phyloP scores from a whole-genome alignment of 23 tunicate genomes.

The Oikopleura vanhoeffeni region DNA sequence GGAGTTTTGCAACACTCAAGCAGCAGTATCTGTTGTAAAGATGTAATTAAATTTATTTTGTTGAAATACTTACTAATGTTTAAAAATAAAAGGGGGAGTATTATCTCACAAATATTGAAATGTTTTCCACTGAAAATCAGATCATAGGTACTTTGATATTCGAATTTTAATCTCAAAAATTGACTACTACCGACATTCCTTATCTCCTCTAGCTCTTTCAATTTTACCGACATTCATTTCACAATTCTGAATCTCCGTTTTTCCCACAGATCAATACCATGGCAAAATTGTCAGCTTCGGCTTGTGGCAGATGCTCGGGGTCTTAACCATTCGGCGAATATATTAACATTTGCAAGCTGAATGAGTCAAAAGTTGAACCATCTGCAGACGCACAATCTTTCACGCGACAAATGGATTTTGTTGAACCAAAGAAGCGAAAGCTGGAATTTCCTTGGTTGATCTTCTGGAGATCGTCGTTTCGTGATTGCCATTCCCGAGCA shows the following conservation, averaged over 20 bases:
- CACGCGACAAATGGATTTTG: not conserved
- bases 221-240: not conserved
- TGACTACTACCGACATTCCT: not conserved
- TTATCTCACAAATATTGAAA: too few species aligned
- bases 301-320: not conserved
- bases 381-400: not conserved
- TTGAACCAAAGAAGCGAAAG: not conserved
- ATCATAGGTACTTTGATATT: too few species aligned
- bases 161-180: too few species aligned
- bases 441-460: not conserved
- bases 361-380: not conserved
- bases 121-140: too few species aligned
- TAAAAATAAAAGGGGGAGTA: too few species aligned
- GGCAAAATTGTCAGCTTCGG: not conserved
- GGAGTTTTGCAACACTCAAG: too few species aligned
- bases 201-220: not conserved
- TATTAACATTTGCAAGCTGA: not conserved
- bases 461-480: not conserved
- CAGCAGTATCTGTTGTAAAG: too few species aligned
- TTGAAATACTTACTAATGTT: too few species aligned
- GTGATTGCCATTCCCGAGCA: not conserved
- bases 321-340: not conserved
- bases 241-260: not conserved
- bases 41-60: too few species aligned
- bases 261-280: not conserved